Evolutionary conservation across 1,140 invertebrate species (phyloP).

Genomic region (Cherax quadricarinatus): DNA sequence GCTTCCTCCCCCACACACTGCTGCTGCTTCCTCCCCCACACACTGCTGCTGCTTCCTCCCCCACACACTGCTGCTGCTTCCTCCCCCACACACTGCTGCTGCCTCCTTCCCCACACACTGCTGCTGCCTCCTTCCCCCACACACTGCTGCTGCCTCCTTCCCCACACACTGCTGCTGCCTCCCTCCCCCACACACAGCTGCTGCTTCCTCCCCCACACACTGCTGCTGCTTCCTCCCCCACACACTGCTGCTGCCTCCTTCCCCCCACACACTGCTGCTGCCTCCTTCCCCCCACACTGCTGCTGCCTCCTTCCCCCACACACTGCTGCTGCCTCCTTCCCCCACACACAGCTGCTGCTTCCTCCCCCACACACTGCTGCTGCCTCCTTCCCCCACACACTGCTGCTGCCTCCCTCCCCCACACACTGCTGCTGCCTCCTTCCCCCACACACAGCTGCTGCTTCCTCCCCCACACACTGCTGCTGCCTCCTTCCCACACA

Average conservation of each 20-base stretch:
- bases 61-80: not conserved
- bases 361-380: not conserved
- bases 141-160: no score
- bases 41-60: not conserved
- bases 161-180: not conserved
- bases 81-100: not conserved
- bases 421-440: not conserved
- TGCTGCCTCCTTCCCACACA: not conserved
- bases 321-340: not conserved
- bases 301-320: no score
- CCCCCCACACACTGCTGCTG: not conserved
- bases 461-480: no score
- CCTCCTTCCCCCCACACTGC: no score
- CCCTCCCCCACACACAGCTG: not conserved
- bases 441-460: no score
- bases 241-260: not conserved
- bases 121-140: not conserved
- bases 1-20: not conserved
- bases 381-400: not conserved
- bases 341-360: not conserved
- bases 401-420: not conserved
- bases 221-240: not conserved
- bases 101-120: no score
- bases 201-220: not conserved
- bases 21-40: no score